Evolutionary conservation across 2,888 invertebrate genomes (phyloP).

Genomic region (Andrena marginata): DNA sequence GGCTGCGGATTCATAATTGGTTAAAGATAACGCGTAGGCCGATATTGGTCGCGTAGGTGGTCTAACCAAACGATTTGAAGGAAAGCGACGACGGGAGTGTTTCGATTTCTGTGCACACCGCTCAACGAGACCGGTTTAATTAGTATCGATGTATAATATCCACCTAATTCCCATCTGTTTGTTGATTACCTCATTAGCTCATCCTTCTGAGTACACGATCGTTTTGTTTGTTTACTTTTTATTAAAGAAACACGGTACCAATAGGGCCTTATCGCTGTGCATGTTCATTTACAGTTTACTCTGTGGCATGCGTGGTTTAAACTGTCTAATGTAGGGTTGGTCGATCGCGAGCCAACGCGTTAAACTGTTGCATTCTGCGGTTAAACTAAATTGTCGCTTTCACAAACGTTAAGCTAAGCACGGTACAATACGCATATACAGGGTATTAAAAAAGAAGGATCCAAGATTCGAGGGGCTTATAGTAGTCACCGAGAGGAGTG

Average conservation of each 20-base stretch:
- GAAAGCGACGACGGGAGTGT: constrained; percentile 35
- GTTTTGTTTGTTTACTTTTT: constrained; percentile 56
- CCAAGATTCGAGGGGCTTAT: too few relatives aligned
- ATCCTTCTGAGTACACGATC: constrained; percentile 50
- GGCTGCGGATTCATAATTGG: constrained; percentile 98
- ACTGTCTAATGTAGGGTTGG: background rate
- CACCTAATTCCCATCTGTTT: constrained; percentile 48
- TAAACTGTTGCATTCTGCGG: background rate
- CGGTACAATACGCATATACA: background rate
- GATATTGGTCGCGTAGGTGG: constrained; percentile 36
- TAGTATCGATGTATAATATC: constrained; percentile 47
- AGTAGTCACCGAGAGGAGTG: too few relatives aligned
- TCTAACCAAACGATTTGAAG: constrained; percentile 40
- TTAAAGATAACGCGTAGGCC: constrained; percentile 84
- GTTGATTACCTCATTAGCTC: constrained; percentile 58
- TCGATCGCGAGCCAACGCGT: background rate
- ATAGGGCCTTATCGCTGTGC: constrained; percentile 23
- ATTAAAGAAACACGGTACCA: constrained; percentile 56
- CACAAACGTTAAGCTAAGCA: background rate
- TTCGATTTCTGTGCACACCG: constrained; percentile 25
- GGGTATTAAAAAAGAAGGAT: background rate
- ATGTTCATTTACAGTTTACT: constrained; percentile 2
- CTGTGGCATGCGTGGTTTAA: background rate
- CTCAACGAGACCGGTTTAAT: constrained; percentile 54
- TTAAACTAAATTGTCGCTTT: background rate